Conservation (phyloP, 2,113 vertebrate genomes). For the Calonectris borealis region DNA sequence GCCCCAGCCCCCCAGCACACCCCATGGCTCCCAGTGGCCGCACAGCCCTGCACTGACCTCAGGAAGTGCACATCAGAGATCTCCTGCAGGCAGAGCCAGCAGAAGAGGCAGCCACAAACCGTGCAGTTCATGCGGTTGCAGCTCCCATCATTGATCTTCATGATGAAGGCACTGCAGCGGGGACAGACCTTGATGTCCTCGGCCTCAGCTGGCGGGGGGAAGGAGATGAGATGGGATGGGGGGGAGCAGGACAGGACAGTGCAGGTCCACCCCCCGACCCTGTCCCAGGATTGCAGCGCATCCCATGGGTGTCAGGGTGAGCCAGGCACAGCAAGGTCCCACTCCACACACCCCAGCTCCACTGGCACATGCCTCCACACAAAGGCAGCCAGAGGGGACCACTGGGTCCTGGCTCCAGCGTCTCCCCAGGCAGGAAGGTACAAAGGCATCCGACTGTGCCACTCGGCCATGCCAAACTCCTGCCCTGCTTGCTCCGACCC, state of each 20-base stretch:
- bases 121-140: slow-evolving; percentile 90
- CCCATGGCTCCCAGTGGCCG: fast-evolving
- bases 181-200: slow-evolving; percentile 86
- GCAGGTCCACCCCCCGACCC: background rate
- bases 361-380: background rate
- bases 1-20: too few relatives aligned
- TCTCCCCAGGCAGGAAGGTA: background rate
- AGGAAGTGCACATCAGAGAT: slow-evolving; percentile 89
- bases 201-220: background rate
- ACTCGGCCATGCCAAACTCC: background rate
- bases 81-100: slow-evolving; percentile 89
- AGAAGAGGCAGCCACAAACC: slow-evolving; percentile 87
- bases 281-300: background rate
- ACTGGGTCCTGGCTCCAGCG: background rate
- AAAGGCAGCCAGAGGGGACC: background rate
- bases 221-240: background rate
- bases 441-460: fast-evolving
- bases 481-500: background rate
- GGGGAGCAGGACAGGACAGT: background rate
- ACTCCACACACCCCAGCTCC: background rate
- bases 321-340: background rate
- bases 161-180: slow-evolving; percentile 86
- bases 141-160: slow-evolving; percentile 89
- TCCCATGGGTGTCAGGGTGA: background rate
- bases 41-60: slow-evolving; percentile 69